These are phyloP conservation scores for Tipula lateralis DNA, from an alignment of 2,888 invertebrate species.

Conservation along the genomic window DNA sequence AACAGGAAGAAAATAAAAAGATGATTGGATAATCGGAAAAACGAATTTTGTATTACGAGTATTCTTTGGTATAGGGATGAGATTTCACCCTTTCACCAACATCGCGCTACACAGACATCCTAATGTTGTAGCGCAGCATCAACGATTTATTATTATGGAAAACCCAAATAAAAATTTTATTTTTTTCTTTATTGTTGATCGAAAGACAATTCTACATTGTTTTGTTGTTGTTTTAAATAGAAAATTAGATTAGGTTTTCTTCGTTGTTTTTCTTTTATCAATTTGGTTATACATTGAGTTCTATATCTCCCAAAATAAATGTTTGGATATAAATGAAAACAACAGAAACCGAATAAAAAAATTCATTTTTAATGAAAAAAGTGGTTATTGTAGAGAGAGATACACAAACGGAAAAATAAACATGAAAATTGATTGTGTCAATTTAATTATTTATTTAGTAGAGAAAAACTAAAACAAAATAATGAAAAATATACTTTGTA, in stretches of 20 bases:
- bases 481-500: neutral
- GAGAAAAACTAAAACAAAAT: neutral
- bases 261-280: neutral
- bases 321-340: neutral
- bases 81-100: neutral
- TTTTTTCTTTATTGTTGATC: neutral
- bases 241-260: neutral
- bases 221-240: neutral
- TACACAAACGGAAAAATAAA: neutral
- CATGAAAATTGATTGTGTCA: conserved; percentile 19
- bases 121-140: neutral
- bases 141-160: neutral
- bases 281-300: too few relatives aligned
- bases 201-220: neutral
- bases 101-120: neutral
- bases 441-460: neutral
- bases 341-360: neutral
- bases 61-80: neutral
- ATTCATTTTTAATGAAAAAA: neutral
- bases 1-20: neutral
- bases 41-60: neutral
- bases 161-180: neutral
- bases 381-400: neutral
- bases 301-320: neutral
- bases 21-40: neutral